Base-by-base conservation (phyloP, 1,140 invertebrate genomes). In the Drosophila virilis region DNA sequence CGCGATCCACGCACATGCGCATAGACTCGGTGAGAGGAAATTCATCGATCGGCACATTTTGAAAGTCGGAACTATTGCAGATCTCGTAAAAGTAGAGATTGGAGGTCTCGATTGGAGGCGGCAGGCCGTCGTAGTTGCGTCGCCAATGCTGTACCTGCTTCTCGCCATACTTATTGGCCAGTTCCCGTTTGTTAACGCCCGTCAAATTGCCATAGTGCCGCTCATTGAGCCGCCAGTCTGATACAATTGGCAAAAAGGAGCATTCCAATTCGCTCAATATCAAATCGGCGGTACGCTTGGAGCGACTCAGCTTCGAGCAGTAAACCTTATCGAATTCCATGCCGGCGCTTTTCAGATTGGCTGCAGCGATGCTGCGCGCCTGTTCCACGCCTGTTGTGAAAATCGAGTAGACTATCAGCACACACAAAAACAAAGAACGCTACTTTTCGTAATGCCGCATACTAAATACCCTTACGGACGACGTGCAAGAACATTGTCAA, bases 181-280 rank as follows among this genome's bases (percentile, higher is more conserved):
- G 95, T 88, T 96, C 95, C 0, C 94, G 93, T 90, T 96, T 96
- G 77, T 96, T 95, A 5, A 94, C 92, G 3, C 96, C 96, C 10
- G 95, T 96, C 8, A 96, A 92, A 57, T 93, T 94, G 9, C 96
- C 96, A 83, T 96, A 96, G 90, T 96, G 96, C 35, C 96, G 92
- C 76, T 96, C 96, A 83, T 96, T 96, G 2, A 96, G 92, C 46
- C 95, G 92, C 95, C 96, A 96, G 38, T 94, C 94, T 74, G 93
- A 93, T 6, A 92, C 66, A 5, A 95, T 93, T 0, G 94, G 93
- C 35, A 96, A 90, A 91, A 94, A 93, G 12, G 77, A 48, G 46
- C 93, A 92, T 67, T 95, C 93, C 42, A 95, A 88, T 67, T 94
- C 93, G 60, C 94, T 91, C 52, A 96, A 93, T 54, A 96, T 94